Percentiles rank a stretch among this genome's conserved stretches.
phyloP scores from a whole-genome alignment of 1,140 invertebrate genomes.

The Atta cephalotes region DNA sequence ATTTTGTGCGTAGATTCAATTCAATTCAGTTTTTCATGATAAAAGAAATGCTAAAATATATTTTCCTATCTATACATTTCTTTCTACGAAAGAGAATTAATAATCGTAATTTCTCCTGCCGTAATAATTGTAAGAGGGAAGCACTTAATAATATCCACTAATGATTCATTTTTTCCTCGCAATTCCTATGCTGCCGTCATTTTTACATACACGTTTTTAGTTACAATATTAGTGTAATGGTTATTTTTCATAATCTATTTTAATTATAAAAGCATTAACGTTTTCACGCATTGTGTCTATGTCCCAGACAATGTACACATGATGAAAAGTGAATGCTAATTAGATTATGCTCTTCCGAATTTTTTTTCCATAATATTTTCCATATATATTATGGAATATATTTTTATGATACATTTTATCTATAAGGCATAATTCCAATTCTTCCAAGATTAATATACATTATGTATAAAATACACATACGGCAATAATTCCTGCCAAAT shows the following conservation, averaged over 20 bases:
- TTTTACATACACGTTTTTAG: conserved; percentile 22
- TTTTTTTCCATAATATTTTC: conserved; percentile 44
- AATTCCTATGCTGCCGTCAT: conserved; percentile 27
- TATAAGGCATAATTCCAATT: conserved; percentile 74
- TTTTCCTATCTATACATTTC: conserved; percentile 35
- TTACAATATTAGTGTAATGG: background rate
- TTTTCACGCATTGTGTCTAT: background rate
- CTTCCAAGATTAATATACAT: conserved; percentile 67
- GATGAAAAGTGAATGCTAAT: conserved; percentile 30
- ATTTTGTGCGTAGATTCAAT: conserved; percentile 61
- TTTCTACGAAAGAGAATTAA: conserved; percentile 49
- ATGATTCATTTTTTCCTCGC: conserved; percentile 47
- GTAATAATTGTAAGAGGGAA: conserved; percentile 83
- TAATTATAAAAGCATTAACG: conserved; percentile 48
- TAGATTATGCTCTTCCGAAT: conserved; percentile 28
- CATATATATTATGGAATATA: conserved; percentile 9
- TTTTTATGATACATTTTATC: conserved; percentile 65
- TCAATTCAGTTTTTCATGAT: conserved; percentile 27
- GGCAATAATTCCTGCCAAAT: conserved; percentile 61
- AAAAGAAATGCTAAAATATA: conserved; percentile 50
- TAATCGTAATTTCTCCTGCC: conserved; percentile 71
- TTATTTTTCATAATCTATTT: background rate
- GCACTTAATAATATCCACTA: conserved; percentile 78
- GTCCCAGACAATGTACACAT: conserved; percentile 37
- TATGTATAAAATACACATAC: conserved; percentile 71